These are phyloP conservation scores for Lasius fuliginosus DNA, from an alignment of 2,888 invertebrate genomes.

Conservation along the genomic window DNA sequence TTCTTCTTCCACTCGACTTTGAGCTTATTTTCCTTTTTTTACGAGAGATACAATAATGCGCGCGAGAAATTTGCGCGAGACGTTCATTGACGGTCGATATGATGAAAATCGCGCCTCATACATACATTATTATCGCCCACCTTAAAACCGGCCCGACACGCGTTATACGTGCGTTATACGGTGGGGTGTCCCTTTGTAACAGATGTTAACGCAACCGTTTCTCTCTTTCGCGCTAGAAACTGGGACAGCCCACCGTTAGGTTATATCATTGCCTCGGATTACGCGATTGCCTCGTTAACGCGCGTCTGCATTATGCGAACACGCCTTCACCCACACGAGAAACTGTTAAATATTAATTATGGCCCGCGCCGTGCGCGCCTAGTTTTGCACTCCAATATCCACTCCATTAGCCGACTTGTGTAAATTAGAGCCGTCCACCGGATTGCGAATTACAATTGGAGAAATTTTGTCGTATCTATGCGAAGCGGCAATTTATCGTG, in stretches of 20 bases:
- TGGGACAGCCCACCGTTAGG: conserved; percentile 57
- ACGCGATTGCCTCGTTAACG: conserved; percentile 43
- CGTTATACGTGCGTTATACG: conserved; percentile 38
- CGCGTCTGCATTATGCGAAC: conserved; percentile 47
- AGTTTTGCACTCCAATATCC: background rate
- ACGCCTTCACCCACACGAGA: conserved; percentile 36
- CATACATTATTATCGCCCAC: conserved; percentile 64
- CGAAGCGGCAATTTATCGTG: conserved; percentile 19
- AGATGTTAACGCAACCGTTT: conserved; percentile 57
- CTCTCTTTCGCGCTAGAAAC: conserved; percentile 47
- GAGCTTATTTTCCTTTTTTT: background rate
- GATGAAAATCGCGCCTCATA: conserved; percentile 36
- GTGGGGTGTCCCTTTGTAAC: conserved; percentile 19
- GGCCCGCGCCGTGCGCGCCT: background rate
- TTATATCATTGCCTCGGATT: conserved; percentile 46
- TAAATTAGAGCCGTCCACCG: conserved; percentile 36
- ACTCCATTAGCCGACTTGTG: conserved; percentile 7
- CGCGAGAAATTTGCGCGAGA: conserved; percentile 23
- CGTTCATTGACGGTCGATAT: background rate
- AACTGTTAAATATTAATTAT: conserved; percentile 57
- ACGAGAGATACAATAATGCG: background rate
- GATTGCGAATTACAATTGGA: background rate
- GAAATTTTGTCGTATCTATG: background rate
- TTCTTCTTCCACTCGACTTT: background rate
- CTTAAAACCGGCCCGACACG: conserved; percentile 32